Evolutionary conservation across 2,888 invertebrate genomes (phyloP), one percentile per base, ranked within the genome.

Genomic region (Disparrhopalites patrizii): DNA sequence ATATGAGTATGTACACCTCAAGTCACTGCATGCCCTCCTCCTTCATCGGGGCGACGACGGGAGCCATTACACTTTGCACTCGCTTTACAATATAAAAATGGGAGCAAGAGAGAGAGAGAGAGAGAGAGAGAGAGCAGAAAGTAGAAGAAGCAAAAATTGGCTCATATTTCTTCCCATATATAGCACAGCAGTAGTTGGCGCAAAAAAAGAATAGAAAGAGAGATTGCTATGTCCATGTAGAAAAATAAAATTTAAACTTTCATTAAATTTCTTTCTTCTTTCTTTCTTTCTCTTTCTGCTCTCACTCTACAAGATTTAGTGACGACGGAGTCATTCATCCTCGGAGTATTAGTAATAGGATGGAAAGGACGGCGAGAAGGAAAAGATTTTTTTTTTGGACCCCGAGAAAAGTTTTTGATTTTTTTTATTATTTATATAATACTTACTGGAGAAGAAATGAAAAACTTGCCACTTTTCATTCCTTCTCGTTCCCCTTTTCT

Each of bases 341-440:
- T 23, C n/a, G 25, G 47, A 47, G 47, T 20, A 7, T 7, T 47
- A 13, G 47, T 20, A 8, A 15, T 10, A 23, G 3, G 18, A n/a
- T 47, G 23, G 23, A 25, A 13, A 20, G 23, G 23, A n/a, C 8
- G 47, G 47, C 3, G 13, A 47, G 47, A n/a, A 20, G 23, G 25
- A 23, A 47, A 25, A 15, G 18, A 25, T n/a, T n/a, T n/a, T n/a
- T n/a, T n/a, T n/a, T n/a, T n/a, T n/a, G n/a, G n/a, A n/a, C n/a
- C n/a, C n/a, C 8, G 47, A 25, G 23, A 47, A 47, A 47, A 47
- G 15, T 47, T n/a, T n/a, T 47, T 47, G 47, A 47, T 47, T 47
- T 47, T n/a, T n/a, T n/a, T 47, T 47, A 47, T 47, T 47, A 47
- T 47, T 47, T 47, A 47, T 47, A 47, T n/a, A n/a, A n/a, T n/a